Percentiles rank a stretch among this genome's conserved stretches.
phyloP scores from a whole-genome alignment of 1,140 invertebrate species.

The Leguminivora glycinivorella region DNA sequence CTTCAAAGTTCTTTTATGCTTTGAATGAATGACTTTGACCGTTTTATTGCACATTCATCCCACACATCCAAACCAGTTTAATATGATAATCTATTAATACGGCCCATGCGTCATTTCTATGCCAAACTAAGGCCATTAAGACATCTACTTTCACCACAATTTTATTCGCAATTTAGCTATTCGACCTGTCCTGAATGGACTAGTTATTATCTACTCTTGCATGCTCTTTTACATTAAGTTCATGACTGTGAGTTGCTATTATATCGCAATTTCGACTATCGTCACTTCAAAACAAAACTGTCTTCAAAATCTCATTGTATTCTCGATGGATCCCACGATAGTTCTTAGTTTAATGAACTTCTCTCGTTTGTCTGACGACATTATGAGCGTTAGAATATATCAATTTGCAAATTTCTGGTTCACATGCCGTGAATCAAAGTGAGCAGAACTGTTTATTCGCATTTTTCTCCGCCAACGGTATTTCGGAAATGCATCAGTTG shows the following conservation, averaged over 20 bases:
- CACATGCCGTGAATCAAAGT: neutral
- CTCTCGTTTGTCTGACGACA: neutral
- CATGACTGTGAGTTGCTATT: neutral
- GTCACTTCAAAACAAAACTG: neutral
- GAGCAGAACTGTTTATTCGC: neutral
- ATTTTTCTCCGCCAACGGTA: neutral
- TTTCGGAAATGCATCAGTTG: conserved; percentile 35
- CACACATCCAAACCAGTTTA: conserved; percentile 31
- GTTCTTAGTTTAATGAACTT: neutral
- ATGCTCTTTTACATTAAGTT: conserved; percentile 13
- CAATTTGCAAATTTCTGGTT: neutral
- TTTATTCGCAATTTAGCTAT: conserved; percentile 1
- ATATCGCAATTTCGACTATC: conserved; percentile 11
- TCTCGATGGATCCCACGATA: conserved; percentile 8
- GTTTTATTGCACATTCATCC: conserved; percentile 27
- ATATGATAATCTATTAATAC: conserved; percentile 31
- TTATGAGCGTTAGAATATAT: neutral
- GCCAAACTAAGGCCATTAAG: conserved; percentile 13
- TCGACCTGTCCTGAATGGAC: conserved; percentile 3
- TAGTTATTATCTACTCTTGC: neutral
- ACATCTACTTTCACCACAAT: conserved; percentile 32
- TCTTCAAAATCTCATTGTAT: neutral
- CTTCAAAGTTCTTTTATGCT: conserved; percentile 27
- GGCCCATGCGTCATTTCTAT: conserved; percentile 8
- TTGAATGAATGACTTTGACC: conserved; percentile 26